Conservation (phyloP, 2,797 vertebrate genomes). For the Philypnodon macrostomus region DNA sequence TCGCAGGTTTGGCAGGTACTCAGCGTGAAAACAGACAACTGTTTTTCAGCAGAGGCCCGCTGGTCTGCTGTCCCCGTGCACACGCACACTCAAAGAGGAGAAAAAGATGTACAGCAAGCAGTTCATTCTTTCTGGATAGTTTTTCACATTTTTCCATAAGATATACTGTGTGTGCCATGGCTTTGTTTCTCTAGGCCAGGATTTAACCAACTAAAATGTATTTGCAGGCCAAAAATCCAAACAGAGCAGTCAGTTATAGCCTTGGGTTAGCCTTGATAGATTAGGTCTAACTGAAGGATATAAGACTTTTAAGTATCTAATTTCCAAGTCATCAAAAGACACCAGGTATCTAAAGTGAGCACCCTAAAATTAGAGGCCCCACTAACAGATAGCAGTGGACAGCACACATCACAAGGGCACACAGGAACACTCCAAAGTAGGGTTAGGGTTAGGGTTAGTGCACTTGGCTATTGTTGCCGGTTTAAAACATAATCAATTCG, state of each 20-base stretch:
- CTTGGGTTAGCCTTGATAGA: neutral
- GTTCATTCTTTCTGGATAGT: conserved; percentile 19
- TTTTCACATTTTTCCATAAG: conserved; percentile 11
- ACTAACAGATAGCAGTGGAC: conserved; percentile 60
- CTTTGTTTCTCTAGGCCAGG: conserved; percentile 2
- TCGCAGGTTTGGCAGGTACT: conserved; percentile 72
- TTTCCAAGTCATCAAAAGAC: conserved; percentile 8
- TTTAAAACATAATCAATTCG: no score
- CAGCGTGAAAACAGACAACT: conserved; percentile 56
- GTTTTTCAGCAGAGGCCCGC: conserved; percentile 60
- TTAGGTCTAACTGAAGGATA: neutral
- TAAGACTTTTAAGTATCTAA: neutral
- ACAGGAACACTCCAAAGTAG: neutral
- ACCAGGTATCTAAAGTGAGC: conserved; percentile 34
- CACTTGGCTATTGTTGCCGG: neutral
- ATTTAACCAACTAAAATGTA: neutral
- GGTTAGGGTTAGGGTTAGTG: no score
- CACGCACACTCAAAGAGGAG: conserved; percentile 20
- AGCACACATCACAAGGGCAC: conserved; percentile 28
- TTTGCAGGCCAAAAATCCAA: neutral
- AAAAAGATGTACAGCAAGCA: conserved; percentile 9
- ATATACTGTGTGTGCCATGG: neutral
- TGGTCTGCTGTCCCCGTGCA: conserved; percentile 47
- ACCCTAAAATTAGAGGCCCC: conserved; percentile 53
- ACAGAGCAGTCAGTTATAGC: neutral